These are phyloP conservation scores for Malurus elegans DNA, from an alignment of 2,113 vertebrate genomes.

Conservation along the genomic window DNA sequence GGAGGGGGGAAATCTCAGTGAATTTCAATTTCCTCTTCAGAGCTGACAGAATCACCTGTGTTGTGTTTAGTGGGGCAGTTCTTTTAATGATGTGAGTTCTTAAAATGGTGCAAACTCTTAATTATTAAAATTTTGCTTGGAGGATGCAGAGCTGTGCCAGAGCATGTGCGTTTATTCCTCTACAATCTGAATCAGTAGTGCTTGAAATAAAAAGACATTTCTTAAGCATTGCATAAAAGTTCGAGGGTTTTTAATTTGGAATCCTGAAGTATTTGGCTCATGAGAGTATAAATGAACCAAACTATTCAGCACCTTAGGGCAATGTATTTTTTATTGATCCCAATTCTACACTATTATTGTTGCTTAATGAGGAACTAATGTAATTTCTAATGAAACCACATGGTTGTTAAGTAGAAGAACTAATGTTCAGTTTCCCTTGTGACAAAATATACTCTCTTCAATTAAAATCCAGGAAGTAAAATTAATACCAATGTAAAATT, in stretches of 20 bases:
- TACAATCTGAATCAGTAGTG: neutral
- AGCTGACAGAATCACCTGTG: neutral
- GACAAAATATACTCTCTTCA: constrained; percentile 57
- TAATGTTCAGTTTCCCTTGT: constrained; percentile 64
- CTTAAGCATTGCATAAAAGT: neutral
- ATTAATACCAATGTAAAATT: constrained; percentile 63
- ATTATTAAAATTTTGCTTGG: neutral
- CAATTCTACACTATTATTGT: constrained; percentile 60
- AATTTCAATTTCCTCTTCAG: neutral
- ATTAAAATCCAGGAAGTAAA: constrained; percentile 68
- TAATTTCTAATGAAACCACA: constrained; percentile 70
- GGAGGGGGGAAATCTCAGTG: neutral
- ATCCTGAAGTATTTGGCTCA: neutral
- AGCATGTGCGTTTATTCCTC: neutral
- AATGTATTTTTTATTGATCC: constrained; percentile 65
- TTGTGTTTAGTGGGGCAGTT: neutral
- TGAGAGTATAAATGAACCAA: constrained; percentile 52
- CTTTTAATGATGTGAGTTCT: neutral
- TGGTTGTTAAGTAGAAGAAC: constrained; percentile 53
- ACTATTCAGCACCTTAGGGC: constrained; percentile 41
- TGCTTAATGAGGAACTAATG: constrained; percentile 73
- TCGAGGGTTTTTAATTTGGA: neutral
- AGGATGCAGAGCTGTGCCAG: neutral
- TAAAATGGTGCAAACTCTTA: neutral
- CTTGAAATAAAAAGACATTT: neutral